A percentile compares a stretch with the other conserved stretches of the same genome.
Conservation (phyloP, 2,113 vertebrate species). For the Xiphophorus maculatus region DNA sequence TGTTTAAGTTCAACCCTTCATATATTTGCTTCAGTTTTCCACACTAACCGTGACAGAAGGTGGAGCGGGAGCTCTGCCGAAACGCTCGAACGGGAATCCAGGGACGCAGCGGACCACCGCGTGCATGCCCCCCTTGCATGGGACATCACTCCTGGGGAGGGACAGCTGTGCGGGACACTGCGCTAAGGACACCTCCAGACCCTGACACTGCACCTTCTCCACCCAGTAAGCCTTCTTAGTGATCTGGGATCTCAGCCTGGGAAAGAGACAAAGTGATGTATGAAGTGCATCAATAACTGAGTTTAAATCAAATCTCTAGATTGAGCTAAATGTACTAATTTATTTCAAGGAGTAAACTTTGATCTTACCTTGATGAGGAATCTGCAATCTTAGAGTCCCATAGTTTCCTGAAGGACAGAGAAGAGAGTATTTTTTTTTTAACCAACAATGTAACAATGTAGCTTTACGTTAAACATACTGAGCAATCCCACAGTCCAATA, state of each 20-base stretch:
- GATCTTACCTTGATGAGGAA: conserved; percentile 85
- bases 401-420: conserved; percentile 84
- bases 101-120: conserved; percentile 87
- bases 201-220: conserved; percentile 86
- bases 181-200: conserved; percentile 85
- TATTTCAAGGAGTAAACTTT: background rate
- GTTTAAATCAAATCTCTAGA: background rate
- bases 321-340: background rate
- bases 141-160: conserved; percentile 59
- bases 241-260: conserved; percentile 82
- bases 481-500: conserved; percentile 26
- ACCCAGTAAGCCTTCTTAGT: conserved; percentile 89
- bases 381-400: conserved; percentile 92
- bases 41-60: conserved; percentile 77
- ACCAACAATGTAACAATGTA: background rate
- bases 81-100: conserved; percentile 73
- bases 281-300: background rate
- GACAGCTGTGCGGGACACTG: conserved; percentile 84
- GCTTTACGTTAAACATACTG: conserved; percentile 41
- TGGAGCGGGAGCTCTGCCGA: conserved; percentile 69
- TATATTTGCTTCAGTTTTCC: background rate
- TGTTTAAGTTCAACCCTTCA: background rate
- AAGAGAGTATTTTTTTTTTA: background rate
- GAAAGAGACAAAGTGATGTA: background rate
- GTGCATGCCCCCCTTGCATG: conserved; percentile 86